Evolutionary conservation across 2,797 vertebrate species (phyloP).

Genomic region (Myotis vivesi): DNA sequence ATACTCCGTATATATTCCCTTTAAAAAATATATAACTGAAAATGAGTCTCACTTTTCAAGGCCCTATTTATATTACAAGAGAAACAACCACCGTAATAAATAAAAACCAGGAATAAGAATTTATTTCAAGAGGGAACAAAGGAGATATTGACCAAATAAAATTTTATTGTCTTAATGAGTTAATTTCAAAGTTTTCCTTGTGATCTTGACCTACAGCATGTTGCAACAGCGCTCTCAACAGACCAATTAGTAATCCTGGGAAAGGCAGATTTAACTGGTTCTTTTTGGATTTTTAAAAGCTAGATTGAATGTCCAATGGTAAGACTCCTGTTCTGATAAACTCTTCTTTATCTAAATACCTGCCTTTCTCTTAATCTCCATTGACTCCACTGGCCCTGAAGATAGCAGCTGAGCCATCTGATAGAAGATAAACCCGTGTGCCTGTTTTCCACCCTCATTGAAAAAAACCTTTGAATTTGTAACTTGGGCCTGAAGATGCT

Average conservation of each 20-base stretch:
- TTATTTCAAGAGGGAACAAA: background rate
- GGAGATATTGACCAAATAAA: background rate
- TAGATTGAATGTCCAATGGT: slow-evolving; percentile 34
- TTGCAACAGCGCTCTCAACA: background rate
- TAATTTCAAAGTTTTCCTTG: background rate
- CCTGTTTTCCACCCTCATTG: slow-evolving; percentile 53
- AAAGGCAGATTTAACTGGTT: background rate
- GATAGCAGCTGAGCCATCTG: slow-evolving; percentile 28
- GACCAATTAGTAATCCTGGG: background rate
- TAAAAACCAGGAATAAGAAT: background rate
- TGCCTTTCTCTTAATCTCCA: slow-evolving; percentile 60
- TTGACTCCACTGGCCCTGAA: slow-evolving; percentile 28
- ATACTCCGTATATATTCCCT: background rate
- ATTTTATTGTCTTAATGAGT: slow-evolving; percentile 1
- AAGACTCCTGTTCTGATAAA: slow-evolving; percentile 61
- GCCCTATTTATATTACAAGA: background rate
- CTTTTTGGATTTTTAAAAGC: slow-evolving; percentile 8
- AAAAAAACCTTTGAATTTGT: slow-evolving; percentile 73
- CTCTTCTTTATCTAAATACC: slow-evolving; percentile 60
- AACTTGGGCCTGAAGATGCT: slow-evolving; percentile 54
- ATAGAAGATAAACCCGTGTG: slow-evolving; percentile 51
- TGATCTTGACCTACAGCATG: background rate
- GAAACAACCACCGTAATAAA: background rate
- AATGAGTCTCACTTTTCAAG: slow-evolving; percentile 1
- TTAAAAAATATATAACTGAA: slow-evolving; percentile 15